These are phyloP conservation scores for Protonibea diacanthus DNA, from an alignment of 2,797 vertebrate genomes.

Conservation along the genomic window DNA sequence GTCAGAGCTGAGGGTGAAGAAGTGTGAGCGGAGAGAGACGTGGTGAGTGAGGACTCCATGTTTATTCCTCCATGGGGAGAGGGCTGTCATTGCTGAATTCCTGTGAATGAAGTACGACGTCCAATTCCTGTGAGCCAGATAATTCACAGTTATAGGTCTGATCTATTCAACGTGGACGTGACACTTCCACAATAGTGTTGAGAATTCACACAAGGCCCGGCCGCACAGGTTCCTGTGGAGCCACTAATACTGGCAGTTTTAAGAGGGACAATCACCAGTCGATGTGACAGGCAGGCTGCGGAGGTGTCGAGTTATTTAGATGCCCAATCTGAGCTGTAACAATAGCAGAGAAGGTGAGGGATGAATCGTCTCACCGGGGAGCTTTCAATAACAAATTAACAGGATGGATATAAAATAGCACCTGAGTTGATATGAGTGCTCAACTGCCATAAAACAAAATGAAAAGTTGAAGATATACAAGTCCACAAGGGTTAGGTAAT, in stretches of 20 bases:
- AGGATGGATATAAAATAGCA: slow-evolving; percentile 7
- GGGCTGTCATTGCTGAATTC: slow-evolving; percentile 83
- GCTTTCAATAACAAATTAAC: slow-evolving; percentile 43
- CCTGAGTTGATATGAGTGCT: not conserved
- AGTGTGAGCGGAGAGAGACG: slow-evolving; percentile 57
- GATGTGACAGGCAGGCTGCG: not conserved
- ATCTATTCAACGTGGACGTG: slow-evolving; percentile 51
- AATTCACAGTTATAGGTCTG: slow-evolving; percentile 69
- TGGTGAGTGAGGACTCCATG: slow-evolving; percentile 78
- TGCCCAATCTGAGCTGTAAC: slow-evolving; percentile 39
- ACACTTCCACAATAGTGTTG: slow-evolving; percentile 58
- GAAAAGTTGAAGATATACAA: not conserved
- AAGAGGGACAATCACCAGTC: slow-evolving; percentile 23
- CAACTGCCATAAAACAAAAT: not conserved
- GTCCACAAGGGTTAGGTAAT: not conserved
- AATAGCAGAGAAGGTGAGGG: slow-evolving; percentile 41
- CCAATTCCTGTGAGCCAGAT: slow-evolving; percentile 72
- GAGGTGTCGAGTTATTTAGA: slow-evolving; percentile 56
- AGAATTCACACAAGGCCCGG: slow-evolving; percentile 55
- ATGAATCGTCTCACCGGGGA: slow-evolving; percentile 36
- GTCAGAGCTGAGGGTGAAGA: slow-evolving; percentile 47
- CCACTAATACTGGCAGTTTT: slow-evolving; percentile 40
- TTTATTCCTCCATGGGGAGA: slow-evolving; percentile 81
- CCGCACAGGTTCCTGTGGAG: slow-evolving; percentile 33
- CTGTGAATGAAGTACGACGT: slow-evolving; percentile 80